Evolutionary conservation across 2,113 vertebrate genomes (phyloP).

Genomic region (Carlito syrichta): DNA sequence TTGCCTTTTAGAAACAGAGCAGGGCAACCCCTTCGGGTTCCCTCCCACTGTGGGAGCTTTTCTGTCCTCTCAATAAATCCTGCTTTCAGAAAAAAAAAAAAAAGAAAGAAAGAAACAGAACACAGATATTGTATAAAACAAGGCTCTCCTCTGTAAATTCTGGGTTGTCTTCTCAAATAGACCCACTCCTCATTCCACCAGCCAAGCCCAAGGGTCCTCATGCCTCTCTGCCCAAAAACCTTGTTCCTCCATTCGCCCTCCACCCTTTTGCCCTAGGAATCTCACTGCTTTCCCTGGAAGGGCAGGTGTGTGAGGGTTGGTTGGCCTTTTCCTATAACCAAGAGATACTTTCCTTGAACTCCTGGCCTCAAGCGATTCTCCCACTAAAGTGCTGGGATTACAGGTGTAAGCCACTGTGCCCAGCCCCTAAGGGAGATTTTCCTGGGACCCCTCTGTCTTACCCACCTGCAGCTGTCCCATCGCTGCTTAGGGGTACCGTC

Average conservation of each 20-base stretch:
- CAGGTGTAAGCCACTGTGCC: too few relatives aligned
- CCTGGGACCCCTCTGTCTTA: background rate
- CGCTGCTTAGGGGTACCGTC: background rate
- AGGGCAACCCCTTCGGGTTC: too few relatives aligned
- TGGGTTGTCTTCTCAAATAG: background rate
- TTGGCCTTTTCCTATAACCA: background rate
- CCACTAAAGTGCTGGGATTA: too few relatives aligned
- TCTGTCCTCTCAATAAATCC: too few relatives aligned
- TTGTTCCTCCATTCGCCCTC: too few relatives aligned
- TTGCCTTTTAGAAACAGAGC: background rate
- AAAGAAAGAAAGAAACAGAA: too few relatives aligned
- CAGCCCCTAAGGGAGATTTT: background rate
- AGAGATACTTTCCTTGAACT: background rate
- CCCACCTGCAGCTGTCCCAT: background rate
- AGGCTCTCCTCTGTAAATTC: background rate
- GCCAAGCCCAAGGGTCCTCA: background rate
- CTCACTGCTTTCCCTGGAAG: background rate
- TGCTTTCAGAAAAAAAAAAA: too few relatives aligned
- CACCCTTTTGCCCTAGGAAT: background rate
- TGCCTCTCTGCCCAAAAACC: background rate
- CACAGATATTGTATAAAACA: background rate
- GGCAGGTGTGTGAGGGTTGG: background rate
- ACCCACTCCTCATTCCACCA: background rate
- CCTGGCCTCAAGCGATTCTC: too few relatives aligned
- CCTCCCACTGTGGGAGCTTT: too few relatives aligned